A percentile compares a stretch with the other conserved stretches of the same genome.
These are phyloP conservation scores for Molorchus minor DNA, from an alignment of 2,888 invertebrate genomes.

Conservation along the genomic window DNA sequence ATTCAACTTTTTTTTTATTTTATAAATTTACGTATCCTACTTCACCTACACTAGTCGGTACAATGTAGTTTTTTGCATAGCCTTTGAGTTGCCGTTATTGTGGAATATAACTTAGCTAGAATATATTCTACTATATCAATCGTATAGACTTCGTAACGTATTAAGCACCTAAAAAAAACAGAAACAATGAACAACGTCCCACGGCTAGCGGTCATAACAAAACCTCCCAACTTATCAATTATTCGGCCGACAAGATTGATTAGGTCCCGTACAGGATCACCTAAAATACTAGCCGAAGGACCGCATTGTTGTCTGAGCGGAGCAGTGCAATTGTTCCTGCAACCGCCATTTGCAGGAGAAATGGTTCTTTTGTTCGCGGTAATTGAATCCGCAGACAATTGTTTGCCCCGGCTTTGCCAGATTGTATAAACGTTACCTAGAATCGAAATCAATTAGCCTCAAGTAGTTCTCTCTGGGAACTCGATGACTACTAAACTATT, in stretches of 20 bases:
- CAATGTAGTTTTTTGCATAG: too few relatives aligned
- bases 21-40: too few relatives aligned
- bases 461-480: conserved; percentile 44
- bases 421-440: conserved; percentile 59
- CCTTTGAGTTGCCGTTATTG: too few relatives aligned
- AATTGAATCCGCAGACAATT: conserved; percentile 61
- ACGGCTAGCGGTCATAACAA: background rate
- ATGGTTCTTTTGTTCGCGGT: conserved; percentile 61
- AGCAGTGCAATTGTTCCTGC: conserved; percentile 57
- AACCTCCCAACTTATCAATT: conserved; percentile 6
- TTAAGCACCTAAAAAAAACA: background rate
- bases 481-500: conserved; percentile 32
- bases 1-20: too few relatives aligned
- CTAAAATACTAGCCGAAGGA: conserved; percentile 47
- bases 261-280: conserved; percentile 36
- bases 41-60: too few relatives aligned
- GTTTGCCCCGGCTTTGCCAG: conserved; percentile 56
- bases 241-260: conserved; percentile 27
- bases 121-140: too few relatives aligned
- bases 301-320: conserved; percentile 44
- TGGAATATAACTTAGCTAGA: too few relatives aligned
- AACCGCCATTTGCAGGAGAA: conserved; percentile 61
- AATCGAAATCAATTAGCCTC: conserved; percentile 58
- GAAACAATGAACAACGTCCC: background rate
- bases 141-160: too few relatives aligned